phyloP scores from a whole-genome alignment of 2,113 vertebrate genomes.

The Patagioenas fasciata region DNA sequence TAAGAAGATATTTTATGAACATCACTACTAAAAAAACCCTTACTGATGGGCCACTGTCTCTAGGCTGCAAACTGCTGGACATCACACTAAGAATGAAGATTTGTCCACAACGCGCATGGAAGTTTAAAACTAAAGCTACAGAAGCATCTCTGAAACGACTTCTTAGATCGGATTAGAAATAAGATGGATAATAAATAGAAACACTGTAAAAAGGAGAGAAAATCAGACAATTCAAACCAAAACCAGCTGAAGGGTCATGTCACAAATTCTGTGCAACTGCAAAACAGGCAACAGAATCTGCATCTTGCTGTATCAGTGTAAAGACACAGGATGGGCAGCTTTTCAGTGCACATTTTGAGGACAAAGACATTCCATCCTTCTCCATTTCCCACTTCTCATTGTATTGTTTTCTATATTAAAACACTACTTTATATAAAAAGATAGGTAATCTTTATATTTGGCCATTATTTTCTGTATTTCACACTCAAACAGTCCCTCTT shows the following conservation, averaged over 20 bases:
- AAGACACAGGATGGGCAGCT: neutral
- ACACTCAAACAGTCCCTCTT: neutral
- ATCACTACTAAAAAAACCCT: neutral
- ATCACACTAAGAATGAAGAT: neutral
- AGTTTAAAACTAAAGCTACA: neutral
- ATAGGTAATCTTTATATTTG: neutral
- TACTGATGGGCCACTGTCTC: neutral
- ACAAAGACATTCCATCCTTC: neutral
- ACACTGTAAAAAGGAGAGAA: neutral
- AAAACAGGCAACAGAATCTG: neutral
- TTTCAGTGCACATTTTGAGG: neutral
- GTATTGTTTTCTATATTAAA: neutral
- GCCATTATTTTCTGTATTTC: neutral
- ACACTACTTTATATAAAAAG: neutral
- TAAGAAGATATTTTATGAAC: neutral
- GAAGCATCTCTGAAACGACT: neutral
- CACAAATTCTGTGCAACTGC: neutral
- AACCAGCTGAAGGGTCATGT: neutral
- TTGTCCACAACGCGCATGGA: neutral
- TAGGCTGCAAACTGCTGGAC: neutral
- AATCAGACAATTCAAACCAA: neutral
- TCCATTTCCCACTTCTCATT: neutral
- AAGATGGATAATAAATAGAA: neutral
- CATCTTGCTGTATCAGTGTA: neutral
- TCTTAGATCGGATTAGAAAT: neutral